phyloP scores from a whole-genome alignment of 1,140 invertebrate genomes.

The Drosophila kohkoa region DNA sequence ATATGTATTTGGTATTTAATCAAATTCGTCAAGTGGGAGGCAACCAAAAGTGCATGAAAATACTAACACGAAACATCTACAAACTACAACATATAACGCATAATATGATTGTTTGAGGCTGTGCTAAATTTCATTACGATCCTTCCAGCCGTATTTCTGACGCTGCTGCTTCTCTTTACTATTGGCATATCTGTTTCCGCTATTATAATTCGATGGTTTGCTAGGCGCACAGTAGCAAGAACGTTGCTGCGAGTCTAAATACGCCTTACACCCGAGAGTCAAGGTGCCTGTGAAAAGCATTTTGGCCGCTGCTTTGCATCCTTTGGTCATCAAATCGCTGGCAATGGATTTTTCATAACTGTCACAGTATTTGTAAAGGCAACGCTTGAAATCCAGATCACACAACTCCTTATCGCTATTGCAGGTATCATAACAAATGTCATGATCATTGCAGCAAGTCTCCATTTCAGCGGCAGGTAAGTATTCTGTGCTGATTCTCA shows the following conservation, averaged over 20 bases:
- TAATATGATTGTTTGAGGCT: not conserved
- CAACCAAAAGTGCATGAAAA: slow-evolving; percentile 25
- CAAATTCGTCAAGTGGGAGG: slow-evolving; percentile 48
- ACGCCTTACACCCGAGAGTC: slow-evolving; percentile 93
- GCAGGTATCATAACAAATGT: slow-evolving; percentile 96
- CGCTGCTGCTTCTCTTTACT: slow-evolving; percentile 69
- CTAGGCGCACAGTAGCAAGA: slow-evolving; percentile 89
- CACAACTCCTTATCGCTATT: slow-evolving; percentile 93
- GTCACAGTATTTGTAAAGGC: slow-evolving; percentile 93
- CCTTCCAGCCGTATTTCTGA: slow-evolving; percentile 81
- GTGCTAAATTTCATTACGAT: slow-evolving; percentile 75
- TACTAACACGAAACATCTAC: slow-evolving; percentile 38
- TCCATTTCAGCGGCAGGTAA: slow-evolving; percentile 92
- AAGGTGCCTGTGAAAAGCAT: slow-evolving; percentile 92
- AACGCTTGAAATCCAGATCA: slow-evolving; percentile 94
- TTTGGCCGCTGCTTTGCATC: slow-evolving; percentile 93
- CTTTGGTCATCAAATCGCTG: slow-evolving; percentile 88
- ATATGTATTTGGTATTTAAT: slow-evolving; percentile 33
- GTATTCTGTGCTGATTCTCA: slow-evolving; percentile 90
- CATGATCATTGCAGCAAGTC: slow-evolving; percentile 93
- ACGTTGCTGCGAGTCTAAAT: slow-evolving; percentile 91
- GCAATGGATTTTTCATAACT: slow-evolving; percentile 87
- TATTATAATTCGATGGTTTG: slow-evolving; percentile 41
- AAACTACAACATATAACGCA: slow-evolving; percentile 59
- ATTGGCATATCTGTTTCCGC: slow-evolving; percentile 51